Evolutionary conservation across 2,113 vertebrate genomes (phyloP), one percentile per base, ranked within the genome.

Genomic region (Paradisaea rubra): DNA sequence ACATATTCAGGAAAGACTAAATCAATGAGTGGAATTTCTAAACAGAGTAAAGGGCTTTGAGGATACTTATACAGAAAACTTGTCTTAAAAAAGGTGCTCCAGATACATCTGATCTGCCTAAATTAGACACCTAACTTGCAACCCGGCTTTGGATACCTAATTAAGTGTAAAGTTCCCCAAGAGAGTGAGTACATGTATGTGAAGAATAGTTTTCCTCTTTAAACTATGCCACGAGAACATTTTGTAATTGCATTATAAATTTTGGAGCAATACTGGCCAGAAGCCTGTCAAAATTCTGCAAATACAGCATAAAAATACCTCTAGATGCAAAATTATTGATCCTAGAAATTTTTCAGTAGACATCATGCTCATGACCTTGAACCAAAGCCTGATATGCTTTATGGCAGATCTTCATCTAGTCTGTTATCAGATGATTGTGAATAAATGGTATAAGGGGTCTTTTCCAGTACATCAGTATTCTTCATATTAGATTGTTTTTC

Each of bases 181-280:
- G 9, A 33, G 8, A 41, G 11, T 53, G 9, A 69, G 11, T 4
- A 19, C n/a, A 19, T 16, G 3, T 11, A 16, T 11, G 4, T 59
- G 47, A 82, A 72, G 31, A 64, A 53, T 3, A 54, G 8, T 44
- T 68, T 78, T 73, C 2, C 5, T 83, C 28, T 78, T 68, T 41
- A 44, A 74, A 70, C 12, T 44, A 31, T 0, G 1, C 6, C 27
- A 68, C 0, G 0, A 56, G 23, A 72, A 63, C 5, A 63, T 1
- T 79, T 47, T 60, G 7, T 31, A 66, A 52, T 42, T 50, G 18
- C 3, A 24, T 49, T 41, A 73, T 35, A 73, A 25, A 39, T 49
- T 35, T 80, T 83, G 12, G 33, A 66, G 15, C 64, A 74, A 13
- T 65, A 15, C 52, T 60, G 21, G 16, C 65, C 22, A 83, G 33